Percentiles rank a stretch among this genome's conserved stretches.
phyloP scores from a whole-genome alignment of 1,140 invertebrate genomes.

The Hestina assimilis region DNA sequence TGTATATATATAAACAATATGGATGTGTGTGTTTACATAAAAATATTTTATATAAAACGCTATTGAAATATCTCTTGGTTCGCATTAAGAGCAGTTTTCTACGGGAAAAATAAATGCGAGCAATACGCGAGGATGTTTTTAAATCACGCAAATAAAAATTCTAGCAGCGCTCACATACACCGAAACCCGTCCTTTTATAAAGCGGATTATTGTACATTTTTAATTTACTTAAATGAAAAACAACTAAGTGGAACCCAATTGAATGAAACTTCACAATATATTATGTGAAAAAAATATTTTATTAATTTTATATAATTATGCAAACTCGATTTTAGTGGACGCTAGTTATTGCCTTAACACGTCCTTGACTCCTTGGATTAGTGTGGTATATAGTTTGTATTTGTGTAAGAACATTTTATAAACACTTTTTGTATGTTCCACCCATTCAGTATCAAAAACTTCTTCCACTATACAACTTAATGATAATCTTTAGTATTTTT shows the following conservation, averaged over 20 bases:
- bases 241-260: not conserved
- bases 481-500: too few relatives aligned
- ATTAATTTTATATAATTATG: not conserved
- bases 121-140: constrained; percentile 42
- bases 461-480: too few relatives aligned
- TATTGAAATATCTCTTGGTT: not conserved
- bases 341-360: too few relatives aligned
- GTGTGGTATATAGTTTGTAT: too few relatives aligned
- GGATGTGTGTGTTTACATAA: too few relatives aligned
- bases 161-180: constrained; percentile 1
- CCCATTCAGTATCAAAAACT: too few relatives aligned
- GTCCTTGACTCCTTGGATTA: too few relatives aligned
- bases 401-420: too few relatives aligned
- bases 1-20: too few relatives aligned
- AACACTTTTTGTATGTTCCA: too few relatives aligned
- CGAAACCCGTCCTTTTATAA: not conserved
- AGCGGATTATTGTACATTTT: constrained; percentile 8
- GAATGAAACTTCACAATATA: not conserved
- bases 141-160: constrained; percentile 11
- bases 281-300: not conserved
- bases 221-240: constrained; percentile 3
- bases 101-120: constrained; percentile 57
- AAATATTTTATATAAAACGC: not conserved
- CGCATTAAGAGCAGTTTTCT: constrained; percentile 26
- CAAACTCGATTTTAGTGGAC: too few relatives aligned